These are phyloP conservation scores for Sphyrna mokarran DNA, from an alignment of 2,113 vertebrate species.

Conservation along the genomic window DNA sequence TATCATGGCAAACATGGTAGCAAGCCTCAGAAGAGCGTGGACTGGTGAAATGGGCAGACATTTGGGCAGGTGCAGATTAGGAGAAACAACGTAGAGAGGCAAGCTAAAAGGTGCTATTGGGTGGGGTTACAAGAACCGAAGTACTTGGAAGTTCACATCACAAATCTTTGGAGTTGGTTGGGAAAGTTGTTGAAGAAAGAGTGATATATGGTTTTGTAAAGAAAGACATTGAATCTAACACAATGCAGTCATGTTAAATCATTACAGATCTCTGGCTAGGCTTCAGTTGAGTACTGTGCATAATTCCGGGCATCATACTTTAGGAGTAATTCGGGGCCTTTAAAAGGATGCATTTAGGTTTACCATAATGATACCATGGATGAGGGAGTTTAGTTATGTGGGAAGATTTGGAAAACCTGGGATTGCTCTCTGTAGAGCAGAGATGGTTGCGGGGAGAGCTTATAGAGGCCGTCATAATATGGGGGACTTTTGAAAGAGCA, in stretches of 20 bases:
- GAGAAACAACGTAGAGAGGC: background rate
- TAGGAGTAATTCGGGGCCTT: background rate
- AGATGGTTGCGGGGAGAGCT: background rate
- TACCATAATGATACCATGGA: background rate
- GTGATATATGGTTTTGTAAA: background rate
- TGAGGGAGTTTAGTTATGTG: background rate
- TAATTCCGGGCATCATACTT: background rate
- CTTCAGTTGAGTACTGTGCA: background rate
- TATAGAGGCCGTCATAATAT: background rate
- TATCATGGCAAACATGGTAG: background rate
- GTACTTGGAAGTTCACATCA: background rate
- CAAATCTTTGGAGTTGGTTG: background rate
- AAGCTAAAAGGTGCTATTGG: background rate
- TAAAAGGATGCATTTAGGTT: background rate
- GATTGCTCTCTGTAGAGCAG: background rate
- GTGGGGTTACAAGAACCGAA: background rate
- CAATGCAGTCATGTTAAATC: background rate
- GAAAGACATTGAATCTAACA: background rate
- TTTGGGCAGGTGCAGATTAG: background rate
- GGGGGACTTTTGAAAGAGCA: background rate
- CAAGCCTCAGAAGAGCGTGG: background rate
- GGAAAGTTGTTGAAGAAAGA: background rate
- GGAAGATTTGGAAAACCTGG: background rate
- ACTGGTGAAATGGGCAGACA: background rate
- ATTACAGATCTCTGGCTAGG: background rate